These are phyloP conservation scores for Rhamphomyia laevipes DNA, from an alignment of 2,888 invertebrate genomes.

Conservation along the genomic window DNA sequence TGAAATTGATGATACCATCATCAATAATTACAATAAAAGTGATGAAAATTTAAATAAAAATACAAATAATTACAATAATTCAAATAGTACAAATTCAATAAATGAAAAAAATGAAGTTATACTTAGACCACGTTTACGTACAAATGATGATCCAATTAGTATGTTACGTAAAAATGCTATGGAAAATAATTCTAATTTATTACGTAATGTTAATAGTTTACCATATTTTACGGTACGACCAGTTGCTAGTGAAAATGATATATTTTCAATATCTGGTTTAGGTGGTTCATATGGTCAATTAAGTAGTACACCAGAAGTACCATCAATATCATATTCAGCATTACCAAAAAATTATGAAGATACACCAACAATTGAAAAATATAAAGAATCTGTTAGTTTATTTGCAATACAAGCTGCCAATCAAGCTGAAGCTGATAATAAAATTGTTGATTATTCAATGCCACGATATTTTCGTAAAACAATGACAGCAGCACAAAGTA, in stretches of 20 bases:
- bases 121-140: slow-evolving; percentile 24
- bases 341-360: slow-evolving; percentile 38
- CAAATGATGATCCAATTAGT: not conserved
- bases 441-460: slow-evolving; percentile 45
- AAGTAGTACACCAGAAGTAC: slow-evolving; percentile 39
- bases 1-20: slow-evolving; percentile 14
- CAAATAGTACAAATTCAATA: not conserved
- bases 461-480: slow-evolving; percentile 47
- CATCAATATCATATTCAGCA: slow-evolving; percentile 35
- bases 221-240: slow-evolving; percentile 32
- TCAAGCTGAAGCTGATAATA: slow-evolving; percentile 35
- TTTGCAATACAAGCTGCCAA: slow-evolving; percentile 43
- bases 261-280: slow-evolving; percentile 33
- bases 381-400: slow-evolving; percentile 34
- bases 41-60: not conserved
- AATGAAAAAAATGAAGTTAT: slow-evolving; percentile 23
- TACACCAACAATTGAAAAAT: slow-evolving; percentile 37
- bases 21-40: not conserved
- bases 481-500: slow-evolving; percentile 31
- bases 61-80: not conserved
- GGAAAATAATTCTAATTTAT: slow-evolving; percentile 1
- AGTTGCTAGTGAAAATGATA: slow-evolving; percentile 34
- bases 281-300: slow-evolving; percentile 25
- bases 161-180: too few species aligned
- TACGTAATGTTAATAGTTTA: slow-evolving; percentile 34